phyloP scores from a whole-genome alignment of 37 sponge, comb jelly and placozoan genomes.

The Petrosia ficiformis region DNA sequence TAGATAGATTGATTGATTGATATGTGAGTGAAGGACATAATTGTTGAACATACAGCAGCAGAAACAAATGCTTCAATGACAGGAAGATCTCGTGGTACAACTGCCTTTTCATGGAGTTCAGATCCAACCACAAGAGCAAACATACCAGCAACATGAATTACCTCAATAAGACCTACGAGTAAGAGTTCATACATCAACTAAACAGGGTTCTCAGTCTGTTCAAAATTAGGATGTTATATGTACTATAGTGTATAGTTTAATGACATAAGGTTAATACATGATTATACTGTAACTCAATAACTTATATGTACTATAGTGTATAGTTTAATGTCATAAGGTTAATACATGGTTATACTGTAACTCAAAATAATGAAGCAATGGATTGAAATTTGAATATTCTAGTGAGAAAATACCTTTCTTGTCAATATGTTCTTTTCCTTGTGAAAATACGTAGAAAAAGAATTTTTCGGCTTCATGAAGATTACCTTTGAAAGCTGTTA shows the following conservation, averaged over 20 bases:
- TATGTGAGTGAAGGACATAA: too few species aligned
- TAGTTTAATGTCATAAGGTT: too few species aligned
- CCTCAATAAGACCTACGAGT: conserved; percentile 18
- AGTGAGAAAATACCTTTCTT: conserved; percentile 15
- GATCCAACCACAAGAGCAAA: conserved; percentile 36
- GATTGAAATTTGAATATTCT: not conserved
- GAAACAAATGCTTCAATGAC: conserved; percentile 11
- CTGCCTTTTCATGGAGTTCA: conserved; percentile 14
- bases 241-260: too few species aligned
- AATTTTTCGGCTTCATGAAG: conserved; percentile 15
- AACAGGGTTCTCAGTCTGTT: too few species aligned
- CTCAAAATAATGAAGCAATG: too few species aligned
- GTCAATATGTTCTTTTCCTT: conserved; percentile 16
- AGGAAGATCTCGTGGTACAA: conserved; percentile 16
- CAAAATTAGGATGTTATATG: too few species aligned
- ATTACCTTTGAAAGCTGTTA: not conserved
- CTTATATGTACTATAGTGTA: too few species aligned
- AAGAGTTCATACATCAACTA: too few species aligned
- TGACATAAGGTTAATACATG: too few species aligned
- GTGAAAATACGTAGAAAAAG: conserved; percentile 22
- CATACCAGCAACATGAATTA: conserved; percentile 31
- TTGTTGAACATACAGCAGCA: conserved; percentile 38
- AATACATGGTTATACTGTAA: too few species aligned
- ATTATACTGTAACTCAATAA: too few species aligned
- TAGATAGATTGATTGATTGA: too few species aligned